Base-by-base conservation (phyloP, 2,888 invertebrate species). In the Eupsilia transversa region DNA sequence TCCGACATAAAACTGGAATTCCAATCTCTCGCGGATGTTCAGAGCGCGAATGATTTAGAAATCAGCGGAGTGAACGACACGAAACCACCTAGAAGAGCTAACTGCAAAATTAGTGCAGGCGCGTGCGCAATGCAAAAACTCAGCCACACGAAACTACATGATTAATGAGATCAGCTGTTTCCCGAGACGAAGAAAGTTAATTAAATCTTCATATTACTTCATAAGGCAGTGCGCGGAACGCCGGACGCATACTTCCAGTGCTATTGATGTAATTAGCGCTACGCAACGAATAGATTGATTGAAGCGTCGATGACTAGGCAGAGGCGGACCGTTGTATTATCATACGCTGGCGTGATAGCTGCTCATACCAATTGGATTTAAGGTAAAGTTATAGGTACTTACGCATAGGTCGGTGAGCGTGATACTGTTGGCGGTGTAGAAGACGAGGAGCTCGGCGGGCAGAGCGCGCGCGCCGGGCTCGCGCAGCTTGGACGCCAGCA, bases 351-450 rank as follows among this genome's bases (percentile, higher is more conserved):
- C 54, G 54, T 65, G 84, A 69, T 76, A 61, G 57, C 68, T 69
- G 64, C 33, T 56, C 52, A 41, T 66, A 68, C 54, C 59, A 64
- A 52, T 38, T 59, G 63, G 56, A 68, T 68, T 73, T 64, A 64
- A 76, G 66, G 52, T 63, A n/a, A 60, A 46, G 10, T 68, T 54
- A 30, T 46, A 69, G 70, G 70, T 88, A 98, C 98, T 98, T 97
- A 99, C 99, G 97, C 98, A 98, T 86, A 99, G 97, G 91, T 99
- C 98, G 78, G 98, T 97, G 88, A 98, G 97, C 76, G 98, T 97
- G 96, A 99, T 98, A 96, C 99, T 99, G 95, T 99, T 98, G 93
- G 99, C 99, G 74, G 99, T 99, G 96, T 99, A 99, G 96, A 98
- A 98, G 90, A 99, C 98, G 89, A 99, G 97, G 76, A 98, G 97